A percentile compares a stretch with the other conserved stretches of the same genome.
Conservation (phyloP, 2,888 invertebrate genomes). For the Lasioglossum calceatum region DNA sequence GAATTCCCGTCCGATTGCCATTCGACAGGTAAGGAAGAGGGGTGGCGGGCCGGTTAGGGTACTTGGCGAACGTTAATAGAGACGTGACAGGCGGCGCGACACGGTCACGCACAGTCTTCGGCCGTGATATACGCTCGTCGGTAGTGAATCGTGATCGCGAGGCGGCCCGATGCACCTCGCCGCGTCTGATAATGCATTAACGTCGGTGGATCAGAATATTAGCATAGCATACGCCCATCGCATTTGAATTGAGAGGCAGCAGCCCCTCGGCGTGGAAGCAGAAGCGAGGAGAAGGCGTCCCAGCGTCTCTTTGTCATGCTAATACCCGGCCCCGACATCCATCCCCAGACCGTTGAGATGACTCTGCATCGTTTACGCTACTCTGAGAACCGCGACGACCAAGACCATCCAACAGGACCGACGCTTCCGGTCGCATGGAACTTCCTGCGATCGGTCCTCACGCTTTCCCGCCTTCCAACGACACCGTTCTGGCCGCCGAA, state of each 20-base stretch:
- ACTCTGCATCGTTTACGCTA: conserved; percentile 77
- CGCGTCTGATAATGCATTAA: conserved; percentile 84
- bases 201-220: conserved; percentile 82
- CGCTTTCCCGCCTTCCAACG: neutral
- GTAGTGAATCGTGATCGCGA: conserved; percentile 17
- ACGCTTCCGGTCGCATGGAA: conserved; percentile 59
- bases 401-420: conserved; percentile 43
- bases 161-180: conserved; percentile 73
- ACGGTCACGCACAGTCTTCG: conserved; percentile 22
- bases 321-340: conserved; percentile 79
- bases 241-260: conserved; percentile 83
- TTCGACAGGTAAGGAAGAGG: conserved; percentile 20
- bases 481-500: neutral
- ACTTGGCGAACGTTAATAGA: conserved; percentile 22
- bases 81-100: conserved; percentile 46
- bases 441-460: conserved; percentile 12
- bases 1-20: neutral
- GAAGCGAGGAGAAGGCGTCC: conserved; percentile 83
- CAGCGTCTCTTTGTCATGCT: conserved; percentile 84
- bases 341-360: conserved; percentile 75
- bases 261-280: conserved; percentile 78
- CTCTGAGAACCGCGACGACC: conserved; percentile 35
- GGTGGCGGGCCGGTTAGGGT: conserved; percentile 11
- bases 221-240: conserved; percentile 84
- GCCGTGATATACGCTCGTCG: conserved; percentile 30